These are phyloP conservation scores for Junonia oenone DNA, from an alignment of 2,888 invertebrate species.

Conservation along the genomic window DNA sequence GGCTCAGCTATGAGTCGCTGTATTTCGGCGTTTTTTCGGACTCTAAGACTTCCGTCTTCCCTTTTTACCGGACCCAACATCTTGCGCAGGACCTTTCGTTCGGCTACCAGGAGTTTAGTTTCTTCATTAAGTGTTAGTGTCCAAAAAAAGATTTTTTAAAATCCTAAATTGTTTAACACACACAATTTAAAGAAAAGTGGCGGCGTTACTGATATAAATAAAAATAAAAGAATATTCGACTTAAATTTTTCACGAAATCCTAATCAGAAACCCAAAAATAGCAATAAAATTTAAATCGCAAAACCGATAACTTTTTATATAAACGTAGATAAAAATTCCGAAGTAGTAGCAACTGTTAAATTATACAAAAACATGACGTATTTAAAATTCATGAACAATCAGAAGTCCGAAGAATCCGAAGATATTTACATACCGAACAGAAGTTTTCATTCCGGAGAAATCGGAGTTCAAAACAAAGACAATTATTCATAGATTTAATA, in stretches of 20 bases:
- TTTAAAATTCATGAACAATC: conserved; percentile 39
- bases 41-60: too few species aligned
- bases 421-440: conserved; percentile 31
- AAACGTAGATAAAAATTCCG: conserved; percentile 24
- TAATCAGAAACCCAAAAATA: conserved; percentile 2
- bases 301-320: conserved; percentile 19
- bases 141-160: too few species aligned
- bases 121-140: too few species aligned
- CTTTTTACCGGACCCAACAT: too few species aligned
- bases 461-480: conserved; percentile 12
- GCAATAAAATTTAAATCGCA: conserved; percentile 11
- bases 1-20: too few species aligned
- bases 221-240: neutral
- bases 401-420: conserved; percentile 25
- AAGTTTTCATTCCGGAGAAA: conserved; percentile 15
- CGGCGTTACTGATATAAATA: neutral
- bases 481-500: conserved; percentile 3
- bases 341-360: conserved; percentile 23
- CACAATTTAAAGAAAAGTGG: too few species aligned
- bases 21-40: too few species aligned
- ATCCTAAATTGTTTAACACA: too few species aligned
- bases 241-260: neutral
- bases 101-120: too few species aligned
- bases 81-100: too few species aligned
- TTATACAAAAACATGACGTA: conserved; percentile 31